Evolutionary conservation across 2,888 invertebrate genomes (phyloP).

Genomic region (Agrilus biguttatus): DNA sequence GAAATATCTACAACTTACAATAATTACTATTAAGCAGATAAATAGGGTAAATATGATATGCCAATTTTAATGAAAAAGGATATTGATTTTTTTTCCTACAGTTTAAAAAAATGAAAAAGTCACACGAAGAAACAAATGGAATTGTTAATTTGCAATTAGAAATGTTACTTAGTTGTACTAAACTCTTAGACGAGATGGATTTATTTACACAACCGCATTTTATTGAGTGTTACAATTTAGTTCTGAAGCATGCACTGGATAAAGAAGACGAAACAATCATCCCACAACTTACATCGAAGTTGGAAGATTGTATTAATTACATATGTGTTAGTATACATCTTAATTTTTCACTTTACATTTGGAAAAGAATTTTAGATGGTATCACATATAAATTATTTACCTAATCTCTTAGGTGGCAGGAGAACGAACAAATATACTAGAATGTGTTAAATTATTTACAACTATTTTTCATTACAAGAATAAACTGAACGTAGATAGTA

Average conservation of each 20-base stretch:
- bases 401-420: not conserved
- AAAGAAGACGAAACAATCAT: slow-evolving; percentile 6
- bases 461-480: slow-evolving; percentile 10
- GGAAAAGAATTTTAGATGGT: not conserved
- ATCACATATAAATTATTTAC: too few species aligned
- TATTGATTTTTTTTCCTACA: slow-evolving; percentile 9
- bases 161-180: slow-evolving; percentile 2
- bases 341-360: too few species aligned
- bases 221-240: slow-evolving; percentile 8
- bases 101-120: slow-evolving; percentile 19
- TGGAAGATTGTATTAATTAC: slow-evolving; percentile 10
- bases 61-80: too few species aligned
- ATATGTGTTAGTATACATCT: slow-evolving; percentile 4
- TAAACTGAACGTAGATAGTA: slow-evolving; percentile 9
- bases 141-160: slow-evolving; percentile 6
- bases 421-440: slow-evolving; percentile 11
- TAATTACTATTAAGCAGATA: slow-evolving; percentile 16
- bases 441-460: slow-evolving; percentile 17
- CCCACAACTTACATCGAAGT: slow-evolving; percentile 4
- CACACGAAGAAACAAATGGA: slow-evolving; percentile 13
- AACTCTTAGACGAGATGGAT: slow-evolving; percentile 2
- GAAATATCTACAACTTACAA: slow-evolving; percentile 16
- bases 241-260: slow-evolving; percentile 10
- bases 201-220: not conserved
- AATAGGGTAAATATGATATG: slow-evolving; percentile 14